Conservation (phyloP, 2,888 invertebrate species). For the Agrilus cyanescens region DNA sequence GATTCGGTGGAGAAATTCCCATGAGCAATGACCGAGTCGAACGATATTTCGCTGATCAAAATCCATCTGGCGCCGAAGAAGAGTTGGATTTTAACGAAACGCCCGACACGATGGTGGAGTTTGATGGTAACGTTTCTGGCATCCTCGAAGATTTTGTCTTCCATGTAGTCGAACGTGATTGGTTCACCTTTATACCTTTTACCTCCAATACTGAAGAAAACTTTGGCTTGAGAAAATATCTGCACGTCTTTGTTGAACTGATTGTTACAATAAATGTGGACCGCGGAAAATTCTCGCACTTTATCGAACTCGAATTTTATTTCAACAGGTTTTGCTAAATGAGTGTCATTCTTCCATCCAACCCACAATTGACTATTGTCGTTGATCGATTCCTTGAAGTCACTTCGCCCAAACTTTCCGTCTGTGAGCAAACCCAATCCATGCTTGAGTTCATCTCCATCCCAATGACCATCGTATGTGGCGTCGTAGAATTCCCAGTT, state of each 20-base stretch:
- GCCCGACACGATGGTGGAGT: conserved; percentile 69
- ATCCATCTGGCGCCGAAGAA: conserved; percentile 79
- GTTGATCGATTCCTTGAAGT: conserved; percentile 54
- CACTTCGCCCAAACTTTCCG: conserved; percentile 67
- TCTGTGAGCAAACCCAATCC: conserved; percentile 81
- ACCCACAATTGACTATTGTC: conserved; percentile 67
- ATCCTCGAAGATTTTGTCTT: conserved; percentile 68
- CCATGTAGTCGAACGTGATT: conserved; percentile 57
- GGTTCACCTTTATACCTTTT: conserved; percentile 59
- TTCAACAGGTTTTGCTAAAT: conserved; percentile 49
- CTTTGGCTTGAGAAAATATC: conserved; percentile 67
- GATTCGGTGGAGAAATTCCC: conserved; percentile 64
- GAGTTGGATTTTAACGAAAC: conserved; percentile 66
- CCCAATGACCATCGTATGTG: conserved; percentile 77
- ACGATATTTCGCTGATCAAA: conserved; percentile 79
- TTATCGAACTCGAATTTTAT: conserved; percentile 75
- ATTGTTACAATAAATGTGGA: conserved; percentile 76
- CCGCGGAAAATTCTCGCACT: conserved; percentile 73
- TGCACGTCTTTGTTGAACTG: conserved; percentile 74
- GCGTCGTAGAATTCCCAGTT: conserved; percentile 74
- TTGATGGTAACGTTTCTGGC: conserved; percentile 73
- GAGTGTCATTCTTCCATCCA: conserved; percentile 77
- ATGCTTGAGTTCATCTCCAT: conserved; percentile 52
- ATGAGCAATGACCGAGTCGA: conserved; percentile 66
- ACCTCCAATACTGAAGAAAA: conserved; percentile 74